Base-by-base conservation (phyloP, 1,140 invertebrate species). In the Diachasmimorpha longicaudata region DNA sequence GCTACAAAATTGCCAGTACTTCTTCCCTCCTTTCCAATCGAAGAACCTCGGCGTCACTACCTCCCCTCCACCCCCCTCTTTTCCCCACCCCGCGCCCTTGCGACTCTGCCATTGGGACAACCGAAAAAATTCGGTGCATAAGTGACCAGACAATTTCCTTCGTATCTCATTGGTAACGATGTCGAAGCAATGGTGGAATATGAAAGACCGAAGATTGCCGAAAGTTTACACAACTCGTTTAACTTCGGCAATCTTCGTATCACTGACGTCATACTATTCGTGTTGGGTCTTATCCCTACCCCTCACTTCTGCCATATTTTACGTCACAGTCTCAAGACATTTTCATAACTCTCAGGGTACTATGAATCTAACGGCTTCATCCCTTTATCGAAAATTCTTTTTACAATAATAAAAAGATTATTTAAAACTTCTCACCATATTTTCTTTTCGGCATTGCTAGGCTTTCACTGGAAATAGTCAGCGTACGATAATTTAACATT, bases 1-100 rank as follows among this genome's bases (percentile, higher is more conserved):
- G 42, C 72, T 74, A 81, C 72, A 79, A 70, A 74, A 77, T 46
- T 69, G 44, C 78, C 69, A 1, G 39, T 42, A 10, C 3, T 31
- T 31, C 31, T 31, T 31, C 31, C 31, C 31, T 31, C 31, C 31
- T 31, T 31, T 31, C 31, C 31, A 31, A 31, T 31, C 31, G 2
- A 31, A 31, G 31, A 31, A 31, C 31, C 2, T 31, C 39, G 25
- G 48, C 36, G 16, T 13, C 25, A 8, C 21, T 46, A 3, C 10
- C 13, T 13, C 16, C 23, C 58, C 23, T 23, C 58, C 58, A 1
- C 58, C 23, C 14, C 14, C 13, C 14, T 16, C n/a, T 16, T n/a
- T 16, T 16, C n/a, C 23, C 13, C 58, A 21, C 23, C 23, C 9
- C 58, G 11, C 37, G 31, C 2, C 31, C 31, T 6, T 2, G 2